These are phyloP conservation scores for Uloborus plumipes DNA, from an alignment of 2,888 invertebrate species.

Conservation along the genomic window DNA sequence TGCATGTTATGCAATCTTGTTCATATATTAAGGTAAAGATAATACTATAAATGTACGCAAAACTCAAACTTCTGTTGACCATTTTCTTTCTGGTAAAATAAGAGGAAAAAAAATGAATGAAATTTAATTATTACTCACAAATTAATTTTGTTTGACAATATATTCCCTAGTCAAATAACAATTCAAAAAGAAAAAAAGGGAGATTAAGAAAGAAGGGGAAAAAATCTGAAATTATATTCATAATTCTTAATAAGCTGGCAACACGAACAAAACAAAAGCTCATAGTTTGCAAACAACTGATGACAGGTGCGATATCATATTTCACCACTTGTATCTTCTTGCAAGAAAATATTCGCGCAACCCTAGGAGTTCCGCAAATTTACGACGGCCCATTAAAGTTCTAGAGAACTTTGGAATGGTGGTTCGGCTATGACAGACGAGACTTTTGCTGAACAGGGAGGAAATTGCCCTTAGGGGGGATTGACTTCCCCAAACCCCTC, in stretches of 20 bases:
- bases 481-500: background rate
- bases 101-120: no score
- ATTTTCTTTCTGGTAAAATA: no score
- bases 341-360: slow-evolving; percentile 3
- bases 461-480: slow-evolving; percentile 33
- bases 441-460: slow-evolving; percentile 43
- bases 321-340: slow-evolving; percentile 36
- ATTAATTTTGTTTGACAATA: no score
- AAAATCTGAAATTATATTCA: no score
- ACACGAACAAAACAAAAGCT: background rate
- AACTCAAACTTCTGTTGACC: no score
- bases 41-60: no score
- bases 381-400: slow-evolving; percentile 57
- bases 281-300: slow-evolving; percentile 27
- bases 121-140: background rate
- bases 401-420: slow-evolving; percentile 41
- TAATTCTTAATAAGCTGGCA: background rate
- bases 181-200: no score
- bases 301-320: slow-evolving; percentile 58
- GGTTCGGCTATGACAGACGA: slow-evolving; percentile 43
- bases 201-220: no score
- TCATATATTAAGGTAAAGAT: background rate
- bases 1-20: background rate
- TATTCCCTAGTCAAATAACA: no score
- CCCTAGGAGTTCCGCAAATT: slow-evolving; percentile 55